Conservation (phyloP, 2,797 vertebrate species). For the Acanthiza pusilla region DNA sequence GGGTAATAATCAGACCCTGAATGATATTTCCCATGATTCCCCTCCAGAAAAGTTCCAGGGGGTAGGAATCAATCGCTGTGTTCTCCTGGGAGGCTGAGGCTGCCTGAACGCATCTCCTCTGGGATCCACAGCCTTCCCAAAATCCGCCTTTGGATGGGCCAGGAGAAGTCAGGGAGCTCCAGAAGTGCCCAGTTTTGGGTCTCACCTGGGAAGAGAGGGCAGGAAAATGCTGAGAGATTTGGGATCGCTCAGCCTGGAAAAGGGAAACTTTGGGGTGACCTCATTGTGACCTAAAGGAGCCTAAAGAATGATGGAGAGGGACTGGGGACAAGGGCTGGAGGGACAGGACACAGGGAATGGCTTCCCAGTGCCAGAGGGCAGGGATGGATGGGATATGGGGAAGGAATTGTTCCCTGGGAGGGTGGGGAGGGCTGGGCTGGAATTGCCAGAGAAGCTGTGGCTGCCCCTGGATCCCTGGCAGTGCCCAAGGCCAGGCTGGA, state of each 20-base stretch:
- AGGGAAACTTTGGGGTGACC: not conserved
- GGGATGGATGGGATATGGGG: not conserved
- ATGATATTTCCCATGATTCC: not conserved
- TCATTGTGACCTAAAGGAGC: not conserved
- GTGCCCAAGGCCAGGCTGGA: not conserved
- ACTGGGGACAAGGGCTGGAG: not conserved
- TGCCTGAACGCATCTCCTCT: not conserved
- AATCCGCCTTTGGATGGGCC: not conserved
- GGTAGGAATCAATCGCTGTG: not conserved
- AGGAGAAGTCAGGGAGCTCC: not conserved
- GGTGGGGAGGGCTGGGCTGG: not conserved
- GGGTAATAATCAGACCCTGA: not conserved
- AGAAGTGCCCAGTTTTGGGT: not conserved
- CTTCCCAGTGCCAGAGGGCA: not conserved
- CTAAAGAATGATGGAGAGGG: not conserved
- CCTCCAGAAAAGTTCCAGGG: not conserved
- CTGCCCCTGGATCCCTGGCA: not conserved
- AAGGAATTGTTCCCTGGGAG: not conserved
- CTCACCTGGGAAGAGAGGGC: not conserved
- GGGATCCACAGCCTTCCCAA: not conserved
- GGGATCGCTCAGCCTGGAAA: not conserved
- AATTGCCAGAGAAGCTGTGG: not conserved
- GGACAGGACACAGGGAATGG: not conserved
- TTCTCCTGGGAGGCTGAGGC: accelerated
- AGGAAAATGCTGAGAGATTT: not conserved